Evolutionary conservation across 1,140 invertebrate species (phyloP), one percentile per base, ranked within the genome.

Genomic region (Drosophila seguyi): DNA sequence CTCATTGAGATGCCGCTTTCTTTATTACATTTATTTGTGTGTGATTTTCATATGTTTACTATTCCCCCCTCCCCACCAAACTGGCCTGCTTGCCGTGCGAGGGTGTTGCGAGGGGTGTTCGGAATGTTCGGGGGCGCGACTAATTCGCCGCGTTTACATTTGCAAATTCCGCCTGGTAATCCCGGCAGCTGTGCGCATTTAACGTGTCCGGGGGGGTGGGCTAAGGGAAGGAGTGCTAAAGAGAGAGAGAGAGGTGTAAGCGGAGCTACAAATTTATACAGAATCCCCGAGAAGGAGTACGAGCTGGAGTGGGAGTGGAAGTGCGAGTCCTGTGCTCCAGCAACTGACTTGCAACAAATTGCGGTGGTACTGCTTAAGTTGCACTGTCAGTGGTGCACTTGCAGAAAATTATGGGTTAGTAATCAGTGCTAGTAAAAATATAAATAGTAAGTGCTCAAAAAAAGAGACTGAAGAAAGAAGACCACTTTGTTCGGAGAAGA

Each of bases 11-110:
- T 58, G 81, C 75, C 66, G 81, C 75, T 77, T 87, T 87, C 84
- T 88, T 83, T 88, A 87, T 83, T 80, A 88, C 80, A 88, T 80
- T 88, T 88, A 88, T 87, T 82, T 86, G 67, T 81, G 79, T 81
- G 75, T 85, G 66, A 81, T 81, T 81, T 81, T 42, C 73, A 76
- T 76, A 57, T 76, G 74, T 76, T 76, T 68, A 66, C 71, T 38
- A 61, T 74, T 45, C 56, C 16, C 67, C 25, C 25, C 34, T 42
- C 6, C 18, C 42, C n/a, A n/a, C n/a, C n/a, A n/a, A 14, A 11
- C 48, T 34, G 18, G 1, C 29, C 14, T 0, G 3, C 50, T 8
- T 13, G 5, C 14, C 11, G 47, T 68, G 52, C 29, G 47, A 50
- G 55, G 47, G 34, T 41, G 68, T 60, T 53, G 36, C 53, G 45